Base-by-base conservation (phyloP, 92 coral and sea anemone genomes). In the Meandrina meandrites region DNA sequence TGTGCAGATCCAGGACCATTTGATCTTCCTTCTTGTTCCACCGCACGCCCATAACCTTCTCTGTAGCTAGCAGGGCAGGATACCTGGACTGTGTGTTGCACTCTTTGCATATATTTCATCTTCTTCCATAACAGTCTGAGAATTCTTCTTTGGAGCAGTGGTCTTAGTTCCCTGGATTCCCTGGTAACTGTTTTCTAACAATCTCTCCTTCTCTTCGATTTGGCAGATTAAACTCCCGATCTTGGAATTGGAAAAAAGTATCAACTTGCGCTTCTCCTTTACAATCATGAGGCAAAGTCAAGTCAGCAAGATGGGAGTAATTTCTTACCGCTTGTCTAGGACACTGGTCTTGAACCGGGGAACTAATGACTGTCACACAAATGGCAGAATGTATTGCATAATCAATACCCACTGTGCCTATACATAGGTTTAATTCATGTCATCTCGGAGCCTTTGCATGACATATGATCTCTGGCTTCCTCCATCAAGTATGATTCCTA, bases 1-100 rank as follows among this genome's bases (percentile, higher is more conserved):
- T n/a, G n/a, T n/a, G n/a, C n/a, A n/a, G n/a, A n/a, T n/a, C n/a
- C n/a, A n/a, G n/a, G n/a, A n/a, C n/a, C n/a, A n/a, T 77, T 84
- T 28, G 85, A 76, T 14, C 91, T 82, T 74, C 88, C 62, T 83
- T 81, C 86, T 77, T 89, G 88, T 71, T 50, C 91, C 91, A 89
- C 36, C 47, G 91, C 13, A 89, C 85, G 71, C 91, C 89, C 40
- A 89, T 54, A 34, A 84, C 77, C 30, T 89, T 84, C 80, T 84
- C 91, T 32, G 89, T 21, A 35, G 66, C 60, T 28, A 28, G 76
- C 34, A 37, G 69, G 48, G 64, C 15, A n/a, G n/a, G n/a, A n/a
- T n/a, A 45, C 62, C 37, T 54, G 60, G 80, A 45, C 68, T 87
- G 27, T 81, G 85, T 4, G 88, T 81, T 68, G 73, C 81, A 37